A percentile compares a stretch with the other conserved stretches of the same genome.
Conservation (phyloP, 2,113 vertebrate species). For the Neomonachus schauinslandi region DNA sequence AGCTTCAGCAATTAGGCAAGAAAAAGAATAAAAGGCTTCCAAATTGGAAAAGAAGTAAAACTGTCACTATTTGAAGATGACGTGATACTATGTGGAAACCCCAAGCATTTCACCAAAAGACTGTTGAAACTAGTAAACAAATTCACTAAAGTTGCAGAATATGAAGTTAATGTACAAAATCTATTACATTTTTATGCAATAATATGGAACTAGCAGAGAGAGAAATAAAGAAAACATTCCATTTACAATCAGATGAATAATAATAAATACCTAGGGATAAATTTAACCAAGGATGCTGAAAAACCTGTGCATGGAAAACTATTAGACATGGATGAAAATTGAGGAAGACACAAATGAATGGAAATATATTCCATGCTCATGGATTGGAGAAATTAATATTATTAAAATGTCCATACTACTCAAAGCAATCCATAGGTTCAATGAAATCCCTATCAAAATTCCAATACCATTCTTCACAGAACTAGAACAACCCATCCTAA, state of each 20-base stretch:
- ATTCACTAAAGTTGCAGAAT: neutral
- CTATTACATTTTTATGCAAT: neutral
- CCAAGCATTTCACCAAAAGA: neutral
- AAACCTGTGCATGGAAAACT: neutral
- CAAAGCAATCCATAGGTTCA: neutral
- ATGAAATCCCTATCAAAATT: neutral
- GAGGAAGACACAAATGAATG: neutral
- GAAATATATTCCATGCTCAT: neutral
- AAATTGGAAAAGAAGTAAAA: neutral
- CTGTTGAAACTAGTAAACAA: neutral
- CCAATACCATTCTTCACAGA: neutral
- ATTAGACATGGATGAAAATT: neutral
- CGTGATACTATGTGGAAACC: neutral
- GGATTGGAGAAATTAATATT: neutral
- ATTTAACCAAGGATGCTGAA: neutral
- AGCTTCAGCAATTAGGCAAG: neutral
- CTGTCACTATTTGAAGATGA: neutral
- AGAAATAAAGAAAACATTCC: neutral
- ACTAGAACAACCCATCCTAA: neutral
- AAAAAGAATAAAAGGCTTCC: neutral
- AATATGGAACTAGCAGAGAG: neutral
- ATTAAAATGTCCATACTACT: neutral
- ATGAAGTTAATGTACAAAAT: neutral
- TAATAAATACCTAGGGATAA: neutral
- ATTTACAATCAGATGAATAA: neutral